Conservation (phyloP, 2,888 invertebrate genomes). For the Heteromyza rotundicornis region DNA sequence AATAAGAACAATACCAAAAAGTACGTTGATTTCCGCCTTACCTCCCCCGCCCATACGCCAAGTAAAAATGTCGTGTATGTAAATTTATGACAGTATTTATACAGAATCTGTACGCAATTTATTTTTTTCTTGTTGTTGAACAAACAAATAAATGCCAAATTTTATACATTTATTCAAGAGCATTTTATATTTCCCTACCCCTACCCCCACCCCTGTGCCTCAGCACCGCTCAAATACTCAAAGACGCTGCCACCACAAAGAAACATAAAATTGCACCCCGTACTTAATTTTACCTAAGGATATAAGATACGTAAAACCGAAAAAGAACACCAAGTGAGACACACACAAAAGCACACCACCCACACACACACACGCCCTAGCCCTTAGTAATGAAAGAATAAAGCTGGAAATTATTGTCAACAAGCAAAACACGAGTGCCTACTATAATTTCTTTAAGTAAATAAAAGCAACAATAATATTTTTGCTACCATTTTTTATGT, state of each 20-base stretch:
- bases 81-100: constrained; percentile 21
- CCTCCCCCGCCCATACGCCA: too few species aligned
- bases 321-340: background rate
- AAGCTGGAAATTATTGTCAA: constrained; percentile 23
- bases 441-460: constrained; percentile 22
- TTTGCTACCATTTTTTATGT: background rate
- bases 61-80: too few species aligned
- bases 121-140: too few species aligned
- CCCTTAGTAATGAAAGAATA: constrained; percentile 15
- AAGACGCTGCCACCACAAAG: too few species aligned
- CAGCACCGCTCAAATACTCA: too few species aligned
- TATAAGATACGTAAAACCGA: too few species aligned
- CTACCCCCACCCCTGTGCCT: background rate
- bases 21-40: too few species aligned
- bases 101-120: constrained; percentile 13
- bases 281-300: constrained; percentile 9
- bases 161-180: constrained; percentile 21
- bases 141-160: constrained; percentile 17
- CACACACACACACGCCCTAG: too few species aligned
- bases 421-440: background rate
- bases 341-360: background rate
- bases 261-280: background rate
- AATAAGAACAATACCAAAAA: too few species aligned
- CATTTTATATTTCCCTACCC: constrained; percentile 2
- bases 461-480: constrained; percentile 29